Percentiles rank a stretch among this genome's conserved stretches.
Conservation (phyloP, 2,797 vertebrate genomes). For the Hipposideros larvatus region DNA sequence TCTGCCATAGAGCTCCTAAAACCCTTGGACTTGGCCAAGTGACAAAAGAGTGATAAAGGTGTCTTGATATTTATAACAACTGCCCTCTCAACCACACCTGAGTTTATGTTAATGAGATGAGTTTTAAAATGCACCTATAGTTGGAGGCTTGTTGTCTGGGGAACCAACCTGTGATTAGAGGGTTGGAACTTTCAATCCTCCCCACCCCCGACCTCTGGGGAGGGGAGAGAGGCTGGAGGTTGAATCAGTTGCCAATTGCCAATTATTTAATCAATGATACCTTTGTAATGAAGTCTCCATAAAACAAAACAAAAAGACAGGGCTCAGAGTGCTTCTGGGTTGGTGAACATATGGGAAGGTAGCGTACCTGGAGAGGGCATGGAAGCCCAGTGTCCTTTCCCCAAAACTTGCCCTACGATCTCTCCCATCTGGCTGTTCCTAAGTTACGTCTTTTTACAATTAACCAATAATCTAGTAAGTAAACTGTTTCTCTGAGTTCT, state of each 20-base stretch:
- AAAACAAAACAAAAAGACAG: neutral
- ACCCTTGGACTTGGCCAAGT: neutral
- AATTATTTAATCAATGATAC: neutral
- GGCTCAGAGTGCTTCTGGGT: neutral
- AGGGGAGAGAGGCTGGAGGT: neutral
- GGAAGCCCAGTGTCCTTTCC: neutral
- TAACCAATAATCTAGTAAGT: neutral
- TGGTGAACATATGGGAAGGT: neutral
- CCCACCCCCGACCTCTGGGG: neutral
- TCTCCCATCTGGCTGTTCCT: neutral
- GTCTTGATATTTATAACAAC: neutral
- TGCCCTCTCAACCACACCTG: neutral
- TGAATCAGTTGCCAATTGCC: neutral
- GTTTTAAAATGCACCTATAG: neutral
- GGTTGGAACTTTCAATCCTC: neutral
- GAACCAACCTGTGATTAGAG: neutral
- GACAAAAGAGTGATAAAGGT: too few species aligned
- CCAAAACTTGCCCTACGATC: neutral
- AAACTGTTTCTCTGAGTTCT: neutral
- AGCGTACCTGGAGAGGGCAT: neutral
- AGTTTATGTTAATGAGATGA: neutral
- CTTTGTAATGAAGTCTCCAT: neutral
- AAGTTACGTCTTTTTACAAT: neutral
- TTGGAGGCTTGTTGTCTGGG: neutral
- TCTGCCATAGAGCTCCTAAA: neutral